Evolutionary conservation across 2,797 vertebrate genomes (phyloP).

Genomic region (Mus minutoides): DNA sequence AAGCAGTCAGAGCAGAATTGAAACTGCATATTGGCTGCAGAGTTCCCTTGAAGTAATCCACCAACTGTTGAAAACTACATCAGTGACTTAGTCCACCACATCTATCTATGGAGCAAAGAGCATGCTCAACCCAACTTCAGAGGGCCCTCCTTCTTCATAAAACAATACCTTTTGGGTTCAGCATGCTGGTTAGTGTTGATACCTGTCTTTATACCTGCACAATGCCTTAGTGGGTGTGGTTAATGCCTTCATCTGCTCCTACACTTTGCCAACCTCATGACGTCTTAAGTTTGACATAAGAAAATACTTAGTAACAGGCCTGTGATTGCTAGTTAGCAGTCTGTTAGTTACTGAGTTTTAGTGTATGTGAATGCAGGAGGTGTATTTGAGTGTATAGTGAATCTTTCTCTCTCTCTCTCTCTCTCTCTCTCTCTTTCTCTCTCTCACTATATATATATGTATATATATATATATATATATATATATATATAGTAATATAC

Average conservation of each 20-base stretch:
- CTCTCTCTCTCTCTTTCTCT: too few species aligned
- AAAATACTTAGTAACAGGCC: background rate
- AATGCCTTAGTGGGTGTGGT: rapidly evolving
- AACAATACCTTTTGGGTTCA: background rate
- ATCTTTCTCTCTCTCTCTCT: too few species aligned
- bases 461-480: too few species aligned
- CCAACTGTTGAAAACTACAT: background rate
- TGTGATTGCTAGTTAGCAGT: background rate
- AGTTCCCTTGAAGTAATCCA: background rate
- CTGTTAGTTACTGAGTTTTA: background rate
- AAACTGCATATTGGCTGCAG: background rate
- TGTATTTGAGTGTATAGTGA: background rate
- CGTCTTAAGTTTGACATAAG: background rate
- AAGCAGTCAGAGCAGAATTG: conserved; percentile 38
- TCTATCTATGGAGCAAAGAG: background rate
- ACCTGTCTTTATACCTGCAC: background rate
- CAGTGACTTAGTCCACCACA: background rate
- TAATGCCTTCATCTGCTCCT: background rate
- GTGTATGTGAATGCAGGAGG: background rate
- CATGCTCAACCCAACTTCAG: background rate
- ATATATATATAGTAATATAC: too few species aligned
- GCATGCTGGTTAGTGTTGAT: background rate
- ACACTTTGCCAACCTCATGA: background rate
- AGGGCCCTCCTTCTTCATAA: background rate
- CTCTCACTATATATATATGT: too few species aligned